A percentile compares a stretch with the other conserved stretches of the same genome.
Evolutionary conservation across 1,140 invertebrate genomes (phyloP).

Genomic region (Tyrophagus putrescentiae): DNA sequence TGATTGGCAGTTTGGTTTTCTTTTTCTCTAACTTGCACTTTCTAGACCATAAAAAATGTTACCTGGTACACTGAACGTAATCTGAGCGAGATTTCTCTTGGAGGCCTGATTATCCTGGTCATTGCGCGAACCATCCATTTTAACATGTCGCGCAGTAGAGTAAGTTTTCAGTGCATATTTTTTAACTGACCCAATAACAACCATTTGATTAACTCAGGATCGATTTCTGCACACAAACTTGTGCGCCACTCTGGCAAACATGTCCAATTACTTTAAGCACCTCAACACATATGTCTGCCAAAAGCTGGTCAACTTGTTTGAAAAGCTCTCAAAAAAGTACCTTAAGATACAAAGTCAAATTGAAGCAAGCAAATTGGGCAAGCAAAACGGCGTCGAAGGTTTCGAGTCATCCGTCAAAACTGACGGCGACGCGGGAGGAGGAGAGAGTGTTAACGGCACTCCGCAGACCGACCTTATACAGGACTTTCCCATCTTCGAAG

Average conservation of each 20-base stretch:
- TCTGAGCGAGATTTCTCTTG: constrained; percentile 78
- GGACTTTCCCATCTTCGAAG: constrained; percentile 85
- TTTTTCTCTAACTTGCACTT: constrained; percentile 4
- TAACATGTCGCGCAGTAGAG: constrained; percentile 88
- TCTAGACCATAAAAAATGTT: constrained; percentile 64
- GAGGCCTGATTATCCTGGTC: constrained; percentile 85
- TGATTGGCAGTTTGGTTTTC: constrained; percentile 18
- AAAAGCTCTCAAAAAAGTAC: constrained; percentile 55
- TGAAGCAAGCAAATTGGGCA: background rate
- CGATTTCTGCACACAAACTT: constrained; percentile 94
- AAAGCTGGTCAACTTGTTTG: constrained; percentile 61
- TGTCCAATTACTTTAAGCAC: constrained; percentile 83
- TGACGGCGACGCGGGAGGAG: constrained; percentile 19
- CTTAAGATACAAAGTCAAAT: constrained; percentile 11
- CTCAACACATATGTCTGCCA: constrained; percentile 93
- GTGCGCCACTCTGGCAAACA: constrained; percentile 91
- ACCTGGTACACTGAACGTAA: constrained; percentile 79
- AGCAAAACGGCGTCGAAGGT: background rate
- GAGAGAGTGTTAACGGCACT: constrained; percentile 15
- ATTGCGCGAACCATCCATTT: constrained; percentile 91
- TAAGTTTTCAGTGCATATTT: too few species aligned
- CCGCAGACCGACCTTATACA: constrained; percentile 43
- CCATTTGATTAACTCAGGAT: too few species aligned
- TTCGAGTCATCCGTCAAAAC: background rate
- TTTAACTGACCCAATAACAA: too few species aligned